Evolutionary conservation across 2,888 invertebrate genomes (phyloP).

Genomic region (Tenthredo notha): DNA sequence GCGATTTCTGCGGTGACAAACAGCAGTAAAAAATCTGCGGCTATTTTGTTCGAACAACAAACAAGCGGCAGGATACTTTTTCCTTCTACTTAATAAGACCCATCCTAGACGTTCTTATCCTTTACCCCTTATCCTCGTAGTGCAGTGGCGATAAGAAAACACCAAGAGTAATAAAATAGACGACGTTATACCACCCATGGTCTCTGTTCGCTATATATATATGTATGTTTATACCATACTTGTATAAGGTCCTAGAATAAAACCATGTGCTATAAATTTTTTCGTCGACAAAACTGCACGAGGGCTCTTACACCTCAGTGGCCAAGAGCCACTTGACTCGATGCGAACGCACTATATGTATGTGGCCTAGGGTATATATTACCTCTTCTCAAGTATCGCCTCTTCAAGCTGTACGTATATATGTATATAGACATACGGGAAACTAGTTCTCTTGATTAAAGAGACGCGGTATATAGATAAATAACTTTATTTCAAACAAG

Average conservation of each 20-base stretch:
- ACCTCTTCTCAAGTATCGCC: neutral
- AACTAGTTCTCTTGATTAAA: neutral
- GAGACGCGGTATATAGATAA: neutral
- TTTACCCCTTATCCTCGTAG: slow-evolving; percentile 12
- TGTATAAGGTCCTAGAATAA: neutral
- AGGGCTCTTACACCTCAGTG: slow-evolving; percentile 16
- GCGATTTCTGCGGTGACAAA: neutral
- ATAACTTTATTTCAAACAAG: neutral
- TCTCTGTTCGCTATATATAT: neutral
- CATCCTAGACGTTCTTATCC: slow-evolving; percentile 6
- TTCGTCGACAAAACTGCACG: slow-evolving; percentile 33
- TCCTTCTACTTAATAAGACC: slow-evolving; percentile 21
- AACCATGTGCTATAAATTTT: slow-evolving; percentile 40
- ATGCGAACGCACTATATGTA: slow-evolving; percentile 24
- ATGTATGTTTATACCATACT: neutral
- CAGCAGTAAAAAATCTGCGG: neutral
- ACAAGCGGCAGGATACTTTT: neutral
- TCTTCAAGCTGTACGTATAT: neutral
- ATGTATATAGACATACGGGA: neutral
- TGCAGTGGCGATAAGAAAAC: slow-evolving; percentile 19
- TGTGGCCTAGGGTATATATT: slow-evolving; percentile 18
- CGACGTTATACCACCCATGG: slow-evolving; percentile 12
- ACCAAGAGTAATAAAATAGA: slow-evolving; percentile 31
- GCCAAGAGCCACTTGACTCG: slow-evolving; percentile 36
- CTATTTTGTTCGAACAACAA: neutral